Evolutionary conservation across 2,113 vertebrate genomes (phyloP), one percentile per base, ranked within the genome.

Genomic region (Orycteropus afer): DNA sequence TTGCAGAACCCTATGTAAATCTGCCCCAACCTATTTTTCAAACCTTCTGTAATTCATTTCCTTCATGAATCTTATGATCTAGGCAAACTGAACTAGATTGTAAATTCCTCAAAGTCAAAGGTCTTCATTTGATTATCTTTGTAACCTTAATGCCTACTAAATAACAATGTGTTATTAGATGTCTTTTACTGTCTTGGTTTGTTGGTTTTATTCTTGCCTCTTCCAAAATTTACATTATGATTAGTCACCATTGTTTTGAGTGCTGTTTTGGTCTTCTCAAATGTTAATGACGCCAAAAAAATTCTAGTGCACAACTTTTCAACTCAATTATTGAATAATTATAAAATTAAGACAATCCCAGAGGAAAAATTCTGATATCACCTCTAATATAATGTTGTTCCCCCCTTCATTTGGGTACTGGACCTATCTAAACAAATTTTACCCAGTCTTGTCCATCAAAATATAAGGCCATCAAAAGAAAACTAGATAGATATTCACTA

Each of bases 81-180:
- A 81, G 49, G 22, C 73, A 86, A 89, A 86, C 29, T 86, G 63
- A 81, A 67, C 55, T 59, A 73, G 7, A 71, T 59, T 86, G 73
- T 34, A 77, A 91, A 78, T 89, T 91, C 45, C 18, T 93, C 55
- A 84, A 40, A 89, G 47, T 73, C 37, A 83, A 42, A 80, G 18
- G 3, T 93, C 22, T 69, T 86, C 69, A 51, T 71, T 76, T 74
- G 77, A 59, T 95, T 47, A 7, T 25, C 55, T 86, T 76, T 47
- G 40, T 49, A 89, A 74, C 23, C 25, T 32, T 69, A 47, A 5
- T 57, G 23, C 57, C 4, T 65, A 67, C 37, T 27, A 53, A 5
- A 49, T 49, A 69, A 7, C 23, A 73, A 42, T 7, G 3, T 25
- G 7, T 57, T 8, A 37, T 27, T n/a, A n/a, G n/a, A 17, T 55